phyloP scores from a whole-genome alignment of 2,113 vertebrate genomes.

The Passer montanus region DNA sequence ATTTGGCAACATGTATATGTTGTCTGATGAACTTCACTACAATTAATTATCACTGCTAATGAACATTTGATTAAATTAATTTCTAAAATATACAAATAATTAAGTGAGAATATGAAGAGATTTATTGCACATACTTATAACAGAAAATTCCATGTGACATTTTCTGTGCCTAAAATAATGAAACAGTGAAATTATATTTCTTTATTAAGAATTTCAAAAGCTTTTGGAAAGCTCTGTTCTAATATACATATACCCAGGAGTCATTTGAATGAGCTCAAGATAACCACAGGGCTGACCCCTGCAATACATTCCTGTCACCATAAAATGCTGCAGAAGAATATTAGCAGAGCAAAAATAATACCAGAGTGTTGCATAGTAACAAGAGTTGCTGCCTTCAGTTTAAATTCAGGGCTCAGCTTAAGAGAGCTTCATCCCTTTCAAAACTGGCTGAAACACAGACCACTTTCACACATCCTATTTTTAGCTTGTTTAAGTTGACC shows the following conservation, averaged over 20 bases:
- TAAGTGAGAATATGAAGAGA: constrained; percentile 41
- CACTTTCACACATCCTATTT: not conserved
- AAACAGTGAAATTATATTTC: not conserved
- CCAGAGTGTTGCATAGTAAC: not conserved
- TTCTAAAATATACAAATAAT: constrained; percentile 69
- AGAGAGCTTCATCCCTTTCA: constrained; percentile 24
- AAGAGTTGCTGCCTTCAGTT: constrained; percentile 21
- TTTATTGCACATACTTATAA: not conserved
- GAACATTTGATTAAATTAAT: constrained; percentile 77
- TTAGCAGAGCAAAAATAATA: constrained; percentile 20
- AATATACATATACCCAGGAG: not conserved
- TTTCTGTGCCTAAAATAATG: not conserved
- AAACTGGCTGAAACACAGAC: constrained; percentile 39
- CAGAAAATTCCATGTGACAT: not conserved
- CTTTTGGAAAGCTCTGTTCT: not conserved
- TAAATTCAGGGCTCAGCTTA: constrained; percentile 24
- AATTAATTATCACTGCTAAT: constrained; percentile 75
- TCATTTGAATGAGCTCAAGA: constrained; percentile 6
- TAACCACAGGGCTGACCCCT: not conserved
- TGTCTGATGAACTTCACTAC: constrained; percentile 67
- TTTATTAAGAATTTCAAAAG: constrained; percentile 31
- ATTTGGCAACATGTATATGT: constrained; percentile 52
- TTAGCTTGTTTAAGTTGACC: not conserved
- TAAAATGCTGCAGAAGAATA: constrained; percentile 15
- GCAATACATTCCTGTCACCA: not conserved